phyloP scores from a whole-genome alignment of 1,140 invertebrate genomes.

The Penaeus chinensis region DNA sequence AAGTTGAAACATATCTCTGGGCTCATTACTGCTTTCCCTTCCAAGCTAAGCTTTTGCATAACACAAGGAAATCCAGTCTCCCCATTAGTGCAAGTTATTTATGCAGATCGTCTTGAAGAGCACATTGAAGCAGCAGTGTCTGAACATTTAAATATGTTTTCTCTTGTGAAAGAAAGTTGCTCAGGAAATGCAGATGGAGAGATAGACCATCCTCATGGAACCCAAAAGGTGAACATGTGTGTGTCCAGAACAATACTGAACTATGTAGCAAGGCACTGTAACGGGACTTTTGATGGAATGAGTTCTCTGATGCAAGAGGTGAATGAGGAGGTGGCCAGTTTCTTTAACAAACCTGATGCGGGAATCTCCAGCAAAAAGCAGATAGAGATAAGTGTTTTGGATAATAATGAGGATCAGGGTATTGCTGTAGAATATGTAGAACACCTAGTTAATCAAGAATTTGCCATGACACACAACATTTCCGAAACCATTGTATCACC shows the following conservation, averaged over 20 bases:
- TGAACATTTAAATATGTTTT: slow-evolving; percentile 42
- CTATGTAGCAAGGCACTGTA: slow-evolving; percentile 37
- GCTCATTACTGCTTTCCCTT: slow-evolving; percentile 25
- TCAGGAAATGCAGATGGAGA: background rate
- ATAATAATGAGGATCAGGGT: slow-evolving; percentile 23
- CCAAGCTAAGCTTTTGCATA: slow-evolving; percentile 41
- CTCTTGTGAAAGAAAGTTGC: slow-evolving; percentile 10
- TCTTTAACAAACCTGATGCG: slow-evolving; percentile 17
- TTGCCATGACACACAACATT: background rate
- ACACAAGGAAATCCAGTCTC: slow-evolving; percentile 49
- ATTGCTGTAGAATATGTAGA: slow-evolving; percentile 44
- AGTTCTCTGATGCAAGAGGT: slow-evolving; percentile 27
- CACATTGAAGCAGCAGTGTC: slow-evolving; percentile 34
- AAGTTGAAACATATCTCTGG: slow-evolving; percentile 15
- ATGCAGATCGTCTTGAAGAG: slow-evolving; percentile 49
- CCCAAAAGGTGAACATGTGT: background rate
- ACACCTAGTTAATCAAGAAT: slow-evolving; percentile 28
- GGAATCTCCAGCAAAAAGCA: slow-evolving; percentile 18
- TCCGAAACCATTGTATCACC: background rate
- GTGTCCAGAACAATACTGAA: slow-evolving; percentile 44
- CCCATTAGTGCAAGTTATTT: slow-evolving; percentile 33
- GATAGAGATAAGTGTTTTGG: slow-evolving; percentile 42
- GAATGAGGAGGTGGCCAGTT: slow-evolving; percentile 26
- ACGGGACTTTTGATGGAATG: slow-evolving; percentile 18
- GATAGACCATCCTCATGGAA: background rate